Conservation (phyloP, 2,113 vertebrate genomes). For the Rousettus leschenaultii region DNA sequence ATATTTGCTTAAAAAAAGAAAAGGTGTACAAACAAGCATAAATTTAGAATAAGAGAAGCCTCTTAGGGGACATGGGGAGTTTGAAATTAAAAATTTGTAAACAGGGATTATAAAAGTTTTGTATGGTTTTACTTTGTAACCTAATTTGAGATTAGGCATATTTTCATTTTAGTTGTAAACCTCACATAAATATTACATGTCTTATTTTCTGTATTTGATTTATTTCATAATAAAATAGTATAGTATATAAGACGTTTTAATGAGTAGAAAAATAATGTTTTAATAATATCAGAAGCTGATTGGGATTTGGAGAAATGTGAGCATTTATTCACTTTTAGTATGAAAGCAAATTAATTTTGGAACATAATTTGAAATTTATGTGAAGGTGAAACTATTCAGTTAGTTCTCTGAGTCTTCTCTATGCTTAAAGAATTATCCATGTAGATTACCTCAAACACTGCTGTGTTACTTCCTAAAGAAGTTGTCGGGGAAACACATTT, state of each 20-base stretch:
- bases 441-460: background rate
- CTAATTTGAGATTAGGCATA: background rate
- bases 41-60: background rate
- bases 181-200: background rate
- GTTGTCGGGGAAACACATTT: background rate
- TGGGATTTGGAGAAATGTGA: background rate
- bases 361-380: background rate
- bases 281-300: background rate
- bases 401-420: background rate
- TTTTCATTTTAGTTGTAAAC: background rate
- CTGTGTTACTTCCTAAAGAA: background rate
- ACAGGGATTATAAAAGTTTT: background rate
- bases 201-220: background rate
- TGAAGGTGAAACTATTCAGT: background rate
- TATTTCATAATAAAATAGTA: background rate
- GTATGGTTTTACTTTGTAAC: background rate
- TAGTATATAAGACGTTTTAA: background rate
- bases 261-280: background rate
- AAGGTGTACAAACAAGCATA: background rate
- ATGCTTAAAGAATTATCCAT: background rate
- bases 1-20: background rate
- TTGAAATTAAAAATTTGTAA: background rate
- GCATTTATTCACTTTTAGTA: background rate
- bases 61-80: background rate
- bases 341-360: background rate